phyloP scores from a whole-genome alignment of 2,797 vertebrate species.

The Pseudocheirus occidentalis region DNA sequence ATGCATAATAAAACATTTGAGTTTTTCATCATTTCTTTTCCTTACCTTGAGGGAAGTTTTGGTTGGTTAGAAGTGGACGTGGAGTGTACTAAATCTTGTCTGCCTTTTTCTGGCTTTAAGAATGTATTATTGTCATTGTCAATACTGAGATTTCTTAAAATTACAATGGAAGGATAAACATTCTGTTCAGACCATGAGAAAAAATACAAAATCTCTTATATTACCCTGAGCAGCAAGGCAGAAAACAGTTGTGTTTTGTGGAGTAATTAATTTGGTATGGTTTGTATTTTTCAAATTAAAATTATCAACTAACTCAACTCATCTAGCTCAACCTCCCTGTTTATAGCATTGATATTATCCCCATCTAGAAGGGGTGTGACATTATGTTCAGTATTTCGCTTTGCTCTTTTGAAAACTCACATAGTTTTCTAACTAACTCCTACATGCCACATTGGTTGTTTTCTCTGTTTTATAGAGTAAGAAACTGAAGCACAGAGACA shows the following conservation, averaged over 20 bases:
- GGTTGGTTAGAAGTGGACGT: background rate
- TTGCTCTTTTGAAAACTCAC: background rate
- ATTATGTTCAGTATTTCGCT: background rate
- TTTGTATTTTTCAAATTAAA: background rate
- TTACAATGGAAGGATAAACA: background rate
- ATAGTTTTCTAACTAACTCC: background rate
- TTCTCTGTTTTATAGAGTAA: background rate
- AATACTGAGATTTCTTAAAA: background rate
- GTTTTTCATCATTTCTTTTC: constrained; percentile 62
- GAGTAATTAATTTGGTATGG: background rate
- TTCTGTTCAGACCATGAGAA: background rate
- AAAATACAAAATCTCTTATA: background rate
- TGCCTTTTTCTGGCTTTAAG: background rate
- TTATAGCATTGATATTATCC: background rate
- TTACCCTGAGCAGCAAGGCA: background rate
- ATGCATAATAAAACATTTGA: constrained; percentile 56
- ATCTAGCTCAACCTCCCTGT: background rate
- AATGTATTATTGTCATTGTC: background rate
- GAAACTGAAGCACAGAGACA: background rate
- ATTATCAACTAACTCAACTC: background rate
- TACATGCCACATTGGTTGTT: background rate
- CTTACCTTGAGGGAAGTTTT: background rate
- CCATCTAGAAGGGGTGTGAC: background rate
- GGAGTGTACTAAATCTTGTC: background rate
- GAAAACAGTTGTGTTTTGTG: background rate